Conservation (phyloP, 2,888 invertebrate genomes). For the Drosophila rellima region DNA sequence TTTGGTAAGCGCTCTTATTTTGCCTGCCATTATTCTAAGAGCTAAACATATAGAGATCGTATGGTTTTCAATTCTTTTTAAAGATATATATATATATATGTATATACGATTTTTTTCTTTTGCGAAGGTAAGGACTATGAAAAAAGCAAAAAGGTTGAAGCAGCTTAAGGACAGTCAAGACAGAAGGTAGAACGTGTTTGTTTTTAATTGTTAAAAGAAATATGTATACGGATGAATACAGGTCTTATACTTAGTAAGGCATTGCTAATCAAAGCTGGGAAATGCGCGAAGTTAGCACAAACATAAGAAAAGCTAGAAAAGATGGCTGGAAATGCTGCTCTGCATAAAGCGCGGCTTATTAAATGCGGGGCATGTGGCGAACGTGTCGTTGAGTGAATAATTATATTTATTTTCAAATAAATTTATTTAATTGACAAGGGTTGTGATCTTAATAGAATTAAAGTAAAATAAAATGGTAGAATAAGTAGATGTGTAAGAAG, state of each 20-base stretch:
- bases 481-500: conserved; percentile 47
- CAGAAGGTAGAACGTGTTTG: conserved; percentile 29
- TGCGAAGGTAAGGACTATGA: conserved; percentile 32
- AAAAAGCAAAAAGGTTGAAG: conserved; percentile 47
- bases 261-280: conserved; percentile 36
- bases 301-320: conserved; percentile 42
- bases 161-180: conserved; percentile 37
- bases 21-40: conserved; percentile 63
- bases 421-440: conserved; percentile 22
- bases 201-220: not conserved
- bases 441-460: conserved; percentile 39
- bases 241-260: conserved; percentile 24
- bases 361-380: conserved; percentile 31
- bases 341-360: conserved; percentile 57
- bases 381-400: conserved; percentile 44
- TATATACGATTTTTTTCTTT: conserved; percentile 4
- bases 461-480: conserved; percentile 34
- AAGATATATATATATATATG: not conserved
- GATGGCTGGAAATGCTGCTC: conserved; percentile 38
- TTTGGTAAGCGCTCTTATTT: conserved; percentile 66
- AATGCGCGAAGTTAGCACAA: conserved; percentile 29
- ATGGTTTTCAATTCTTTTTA: conserved; percentile 10
- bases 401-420: conserved; percentile 6
- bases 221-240: conserved; percentile 2
- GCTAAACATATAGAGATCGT: conserved; percentile 58